These are phyloP conservation scores for Sebastes itinus DNA, from an alignment of 2,797 vertebrate genomes.

Conservation along the genomic window DNA sequence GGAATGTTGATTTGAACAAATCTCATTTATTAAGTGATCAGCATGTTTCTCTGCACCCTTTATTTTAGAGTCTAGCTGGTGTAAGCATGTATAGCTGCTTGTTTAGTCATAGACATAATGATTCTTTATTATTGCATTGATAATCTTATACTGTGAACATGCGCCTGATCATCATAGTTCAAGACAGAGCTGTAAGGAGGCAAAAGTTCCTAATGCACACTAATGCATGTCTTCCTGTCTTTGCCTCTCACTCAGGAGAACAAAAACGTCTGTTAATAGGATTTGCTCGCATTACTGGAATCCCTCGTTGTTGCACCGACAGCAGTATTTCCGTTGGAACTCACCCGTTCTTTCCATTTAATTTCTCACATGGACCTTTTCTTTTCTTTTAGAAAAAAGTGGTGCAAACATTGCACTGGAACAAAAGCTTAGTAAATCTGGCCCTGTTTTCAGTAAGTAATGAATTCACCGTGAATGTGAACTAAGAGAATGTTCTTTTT, in stretches of 20 bases:
- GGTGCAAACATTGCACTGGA: constrained; percentile 84
- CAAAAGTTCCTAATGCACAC: background rate
- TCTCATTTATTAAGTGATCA: background rate
- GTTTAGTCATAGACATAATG: background rate
- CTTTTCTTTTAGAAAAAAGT: constrained; percentile 83
- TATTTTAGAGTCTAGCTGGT: background rate
- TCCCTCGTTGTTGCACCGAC: background rate
- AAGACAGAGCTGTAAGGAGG: background rate
- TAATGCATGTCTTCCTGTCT: constrained; percentile 21
- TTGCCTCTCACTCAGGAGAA: background rate
- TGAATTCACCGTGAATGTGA: constrained; percentile 46
- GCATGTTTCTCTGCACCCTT: constrained; percentile 29
- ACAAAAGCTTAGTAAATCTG: constrained; percentile 87
- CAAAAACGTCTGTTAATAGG: background rate
- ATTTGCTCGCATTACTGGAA: constrained; percentile 10
- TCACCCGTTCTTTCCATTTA: constrained; percentile 28
- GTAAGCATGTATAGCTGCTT: constrained; percentile 18
- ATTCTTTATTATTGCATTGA: background rate
- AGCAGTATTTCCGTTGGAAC: constrained; percentile 33
- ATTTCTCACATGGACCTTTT: constrained; percentile 69
- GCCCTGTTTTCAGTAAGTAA: constrained; percentile 86
- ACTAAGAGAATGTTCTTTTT: constrained; percentile 27
- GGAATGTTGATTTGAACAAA: constrained; percentile 18
- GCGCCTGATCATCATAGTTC: background rate
- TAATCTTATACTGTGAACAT: background rate